A percentile compares a stretch with the other conserved stretches of the same genome.
phyloP scores from a whole-genome alignment of 2,113 vertebrate genomes.

The Seriola quinqueradiata region DNA sequence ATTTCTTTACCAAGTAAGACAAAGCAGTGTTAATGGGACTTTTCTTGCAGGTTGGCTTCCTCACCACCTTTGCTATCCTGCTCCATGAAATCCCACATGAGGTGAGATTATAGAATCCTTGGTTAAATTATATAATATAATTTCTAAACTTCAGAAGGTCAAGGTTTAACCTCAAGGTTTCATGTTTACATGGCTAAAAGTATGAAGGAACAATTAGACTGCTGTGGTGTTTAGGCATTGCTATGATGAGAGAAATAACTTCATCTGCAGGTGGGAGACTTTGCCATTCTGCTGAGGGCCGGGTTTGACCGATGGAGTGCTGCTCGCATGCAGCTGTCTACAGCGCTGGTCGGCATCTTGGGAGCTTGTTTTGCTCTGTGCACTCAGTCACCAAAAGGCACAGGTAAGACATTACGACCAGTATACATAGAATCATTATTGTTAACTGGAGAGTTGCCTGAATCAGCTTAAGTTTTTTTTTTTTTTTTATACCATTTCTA shows the following conservation, averaged over 20 bases:
- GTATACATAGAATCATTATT: background rate
- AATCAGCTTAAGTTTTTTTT: constrained; percentile 14
- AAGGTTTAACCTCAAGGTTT: background rate
- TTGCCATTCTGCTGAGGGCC: constrained; percentile 96
- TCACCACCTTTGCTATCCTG: constrained; percentile 96
- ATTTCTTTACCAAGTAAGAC: background rate
- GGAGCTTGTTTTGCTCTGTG: constrained; percentile 95
- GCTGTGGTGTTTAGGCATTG: constrained; percentile 1
- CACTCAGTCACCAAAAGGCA: constrained; percentile 92
- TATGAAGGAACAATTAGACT: background rate
- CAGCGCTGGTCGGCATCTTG: constrained; percentile 92
- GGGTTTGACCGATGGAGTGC: constrained; percentile 98
- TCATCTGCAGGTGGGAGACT: constrained; percentile 92
- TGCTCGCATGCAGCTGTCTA: constrained; percentile 95
- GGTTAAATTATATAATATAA: background rate
- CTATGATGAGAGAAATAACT: constrained; percentile 7
- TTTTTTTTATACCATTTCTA: constrained; percentile 58
- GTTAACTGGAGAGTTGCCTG: background rate
- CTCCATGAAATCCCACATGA: constrained; percentile 99
- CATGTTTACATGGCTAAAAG: background rate
- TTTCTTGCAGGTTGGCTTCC: constrained; percentile 90
- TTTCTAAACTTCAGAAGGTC: background rate
- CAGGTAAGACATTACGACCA: constrained; percentile 83
- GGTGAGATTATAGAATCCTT: constrained; percentile 82
- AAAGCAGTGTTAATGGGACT: constrained; percentile 23